A percentile compares a stretch with the other conserved stretches of the same genome.
Conservation (phyloP, 2,888 invertebrate species). For the Drosophila macrospina region DNA sequence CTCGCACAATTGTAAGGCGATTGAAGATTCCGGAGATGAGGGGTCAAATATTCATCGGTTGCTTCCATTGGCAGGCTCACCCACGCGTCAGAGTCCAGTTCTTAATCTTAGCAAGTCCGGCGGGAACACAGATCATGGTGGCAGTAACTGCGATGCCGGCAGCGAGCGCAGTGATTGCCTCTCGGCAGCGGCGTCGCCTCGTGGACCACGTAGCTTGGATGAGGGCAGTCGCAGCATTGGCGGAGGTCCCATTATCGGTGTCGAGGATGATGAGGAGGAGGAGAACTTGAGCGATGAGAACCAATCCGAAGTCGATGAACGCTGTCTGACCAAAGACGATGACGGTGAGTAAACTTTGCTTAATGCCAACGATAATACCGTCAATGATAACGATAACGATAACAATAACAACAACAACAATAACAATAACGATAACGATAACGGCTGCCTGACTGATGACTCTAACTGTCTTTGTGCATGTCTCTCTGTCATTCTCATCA, state of each 20-base stretch:
- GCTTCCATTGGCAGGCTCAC: conserved; percentile 87
- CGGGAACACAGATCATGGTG: conserved; percentile 89
- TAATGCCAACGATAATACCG: conserved; percentile 38
- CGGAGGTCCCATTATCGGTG: conserved; percentile 74
- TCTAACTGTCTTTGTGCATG: conserved; percentile 24
- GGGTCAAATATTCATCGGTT: conserved; percentile 5
- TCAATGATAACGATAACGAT: conserved; percentile 36
- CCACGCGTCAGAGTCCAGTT: conserved; percentile 96
- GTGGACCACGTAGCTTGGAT: conserved; percentile 76
- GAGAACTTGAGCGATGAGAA: conserved; percentile 94
- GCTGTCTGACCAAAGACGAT: conserved; percentile 86
- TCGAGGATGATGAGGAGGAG: conserved; percentile 86
- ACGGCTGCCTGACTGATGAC: conserved; percentile 29
- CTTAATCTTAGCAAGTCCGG: conserved; percentile 96
- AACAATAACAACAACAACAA: neutral
- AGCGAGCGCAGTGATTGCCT: conserved; percentile 88
- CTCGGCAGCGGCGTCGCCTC: conserved; percentile 88
- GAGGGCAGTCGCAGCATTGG: conserved; percentile 76
- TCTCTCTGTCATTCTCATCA: conserved; percentile 43
- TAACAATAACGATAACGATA: conserved; percentile 28
- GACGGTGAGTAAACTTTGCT: conserved; percentile 84
- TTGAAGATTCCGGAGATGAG: neutral
- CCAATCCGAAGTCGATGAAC: conserved; percentile 92
- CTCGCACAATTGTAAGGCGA: conserved; percentile 93
- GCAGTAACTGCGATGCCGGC: conserved; percentile 88